A percentile compares a stretch with the other conserved stretches of the same genome.
Conservation (phyloP, 1,140 invertebrate genomes). For the Drosophila teissieri region DNA sequence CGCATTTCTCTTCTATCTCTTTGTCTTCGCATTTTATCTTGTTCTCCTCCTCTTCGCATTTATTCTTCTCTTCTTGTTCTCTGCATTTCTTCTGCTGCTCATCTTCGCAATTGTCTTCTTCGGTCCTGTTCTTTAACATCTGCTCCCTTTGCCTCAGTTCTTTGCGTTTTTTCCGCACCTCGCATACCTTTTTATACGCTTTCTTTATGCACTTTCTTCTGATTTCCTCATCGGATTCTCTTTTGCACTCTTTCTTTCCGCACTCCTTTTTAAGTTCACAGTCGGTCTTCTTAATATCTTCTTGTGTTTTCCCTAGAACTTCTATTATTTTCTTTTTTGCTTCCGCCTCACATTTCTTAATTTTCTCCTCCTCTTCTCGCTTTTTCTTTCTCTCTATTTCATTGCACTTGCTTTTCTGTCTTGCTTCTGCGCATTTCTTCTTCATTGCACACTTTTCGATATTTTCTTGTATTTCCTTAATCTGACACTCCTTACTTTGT, state of each 20-base stretch:
- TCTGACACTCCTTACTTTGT: background rate
- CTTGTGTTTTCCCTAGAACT: background rate
- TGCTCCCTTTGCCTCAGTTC: background rate
- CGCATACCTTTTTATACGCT: background rate
- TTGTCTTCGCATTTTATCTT: background rate
- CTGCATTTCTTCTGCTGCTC: background rate
- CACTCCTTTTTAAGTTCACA: background rate
- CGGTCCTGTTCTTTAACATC: background rate
- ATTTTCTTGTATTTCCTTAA: background rate
- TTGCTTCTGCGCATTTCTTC: background rate
- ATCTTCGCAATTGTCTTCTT: background rate
- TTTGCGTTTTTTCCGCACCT: background rate
- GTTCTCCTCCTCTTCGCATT: background rate
- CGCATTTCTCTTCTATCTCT: background rate
- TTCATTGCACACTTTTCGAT: background rate
- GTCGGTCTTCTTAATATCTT: background rate
- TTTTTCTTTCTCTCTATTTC: background rate
- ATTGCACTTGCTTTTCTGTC: background rate
- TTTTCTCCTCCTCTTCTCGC: background rate
- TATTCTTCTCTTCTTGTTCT: background rate
- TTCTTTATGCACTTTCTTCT: constrained; percentile 2
- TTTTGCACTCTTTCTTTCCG: background rate
- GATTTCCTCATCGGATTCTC: background rate
- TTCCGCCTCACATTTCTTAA: background rate
- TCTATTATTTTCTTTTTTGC: background rate